Evolutionary conservation across 2,888 invertebrate species (phyloP).

Genomic region (Acrobasis consociella): DNA sequence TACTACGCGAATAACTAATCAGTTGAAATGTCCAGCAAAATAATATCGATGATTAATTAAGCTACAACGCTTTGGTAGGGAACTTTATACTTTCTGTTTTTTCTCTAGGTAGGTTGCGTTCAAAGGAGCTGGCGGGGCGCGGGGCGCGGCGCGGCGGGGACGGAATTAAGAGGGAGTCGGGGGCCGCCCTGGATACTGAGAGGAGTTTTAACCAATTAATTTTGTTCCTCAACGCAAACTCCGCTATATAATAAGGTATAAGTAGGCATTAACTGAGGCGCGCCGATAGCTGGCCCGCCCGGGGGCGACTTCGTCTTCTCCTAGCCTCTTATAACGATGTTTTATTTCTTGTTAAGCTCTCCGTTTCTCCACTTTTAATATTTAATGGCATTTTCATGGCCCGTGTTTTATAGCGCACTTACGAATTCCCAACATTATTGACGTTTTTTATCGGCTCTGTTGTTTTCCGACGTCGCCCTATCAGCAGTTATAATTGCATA

Average conservation of each 20-base stretch:
- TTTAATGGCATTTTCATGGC: slow-evolving; percentile 82
- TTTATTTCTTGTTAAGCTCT: slow-evolving; percentile 83
- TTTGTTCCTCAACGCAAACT: slow-evolving; percentile 84
- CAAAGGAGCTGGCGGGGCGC: slow-evolving; percentile 78
- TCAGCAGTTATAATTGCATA: slow-evolving; percentile 40
- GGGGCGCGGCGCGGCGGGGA: slow-evolving; percentile 54
- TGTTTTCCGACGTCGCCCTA: slow-evolving; percentile 48
- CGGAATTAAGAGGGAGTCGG: slow-evolving; percentile 76
- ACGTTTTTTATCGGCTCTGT: slow-evolving; percentile 61
- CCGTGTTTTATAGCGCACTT: slow-evolving; percentile 80
- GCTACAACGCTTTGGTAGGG: slow-evolving; percentile 67
- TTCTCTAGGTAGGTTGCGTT: slow-evolving; percentile 83
- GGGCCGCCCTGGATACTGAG: slow-evolving; percentile 82
- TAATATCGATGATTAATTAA: slow-evolving; percentile 55
- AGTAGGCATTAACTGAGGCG: slow-evolving; percentile 82
- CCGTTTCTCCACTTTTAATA: slow-evolving; percentile 83
- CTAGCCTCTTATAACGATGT: slow-evolving; percentile 80
- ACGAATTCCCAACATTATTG: slow-evolving; percentile 76
- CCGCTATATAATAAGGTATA: slow-evolving; percentile 83
- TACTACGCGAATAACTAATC: too few relatives aligned
- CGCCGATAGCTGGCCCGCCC: slow-evolving; percentile 78
- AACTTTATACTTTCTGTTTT: slow-evolving; percentile 83
- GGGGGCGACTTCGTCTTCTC: slow-evolving; percentile 70
- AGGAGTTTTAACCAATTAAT: slow-evolving; percentile 85
- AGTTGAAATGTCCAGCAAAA: background rate